These are phyloP conservation scores for Pelodytes ibericus DNA, from an alignment of 2,797 vertebrate genomes.

Conservation along the genomic window DNA sequence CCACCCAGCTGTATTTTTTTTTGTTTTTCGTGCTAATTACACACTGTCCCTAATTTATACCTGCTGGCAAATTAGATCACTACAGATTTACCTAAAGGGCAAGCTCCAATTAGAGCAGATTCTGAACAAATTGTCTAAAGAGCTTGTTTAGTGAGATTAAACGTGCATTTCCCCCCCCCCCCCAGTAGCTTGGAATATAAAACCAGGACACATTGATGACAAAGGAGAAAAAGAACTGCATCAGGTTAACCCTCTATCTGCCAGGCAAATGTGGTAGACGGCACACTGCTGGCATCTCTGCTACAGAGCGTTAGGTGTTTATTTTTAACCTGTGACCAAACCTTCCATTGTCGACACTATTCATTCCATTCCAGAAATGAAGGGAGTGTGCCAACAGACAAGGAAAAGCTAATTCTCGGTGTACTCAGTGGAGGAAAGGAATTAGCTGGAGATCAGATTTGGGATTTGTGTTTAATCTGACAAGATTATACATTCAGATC, in stretches of 20 bases:
- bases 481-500: neutral
- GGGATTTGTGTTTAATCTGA: neutral
- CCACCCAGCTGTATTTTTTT: constrained; percentile 74
- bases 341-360: no score
- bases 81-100: constrained; percentile 75
- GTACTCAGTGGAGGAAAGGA: neutral
- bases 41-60: constrained; percentile 81
- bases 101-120: constrained; percentile 76
- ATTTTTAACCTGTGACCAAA: no score
- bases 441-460: neutral
- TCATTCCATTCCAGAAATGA: no score
- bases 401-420: neutral
- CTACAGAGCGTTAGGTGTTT: no score
- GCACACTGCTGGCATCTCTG: no score
- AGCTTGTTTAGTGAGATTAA: constrained; percentile 75
- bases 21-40: constrained; percentile 75
- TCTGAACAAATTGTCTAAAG: constrained; percentile 78
- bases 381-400: no score
- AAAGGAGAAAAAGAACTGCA: neutral
- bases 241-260: neutral
- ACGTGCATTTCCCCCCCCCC: constrained; percentile 58
- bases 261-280: neutral
- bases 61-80: constrained; percentile 76
- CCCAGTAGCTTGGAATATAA: neutral
- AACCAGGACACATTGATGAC: neutral